phyloP scores from a whole-genome alignment of 2,113 vertebrate genomes.

The Morphnarchus princeps region DNA sequence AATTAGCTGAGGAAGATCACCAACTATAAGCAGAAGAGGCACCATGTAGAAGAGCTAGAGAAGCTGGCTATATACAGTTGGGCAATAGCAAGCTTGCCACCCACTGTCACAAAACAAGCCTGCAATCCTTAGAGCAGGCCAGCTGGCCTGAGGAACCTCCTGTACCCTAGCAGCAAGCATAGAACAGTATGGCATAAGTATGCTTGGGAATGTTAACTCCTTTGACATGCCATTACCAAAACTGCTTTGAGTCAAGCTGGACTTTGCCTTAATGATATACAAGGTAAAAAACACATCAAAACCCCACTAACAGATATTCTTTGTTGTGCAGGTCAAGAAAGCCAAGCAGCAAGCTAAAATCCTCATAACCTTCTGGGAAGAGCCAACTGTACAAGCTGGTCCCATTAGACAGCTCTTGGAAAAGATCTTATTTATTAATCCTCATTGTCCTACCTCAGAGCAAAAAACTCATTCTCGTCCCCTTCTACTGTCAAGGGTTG shows the following conservation, averaged over 20 bases:
- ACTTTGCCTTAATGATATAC: not conserved
- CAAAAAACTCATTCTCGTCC: not conserved
- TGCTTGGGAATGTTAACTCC: not conserved
- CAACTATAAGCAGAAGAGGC: not conserved
- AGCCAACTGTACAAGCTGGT: not conserved
- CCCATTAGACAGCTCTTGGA: not conserved
- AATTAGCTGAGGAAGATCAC: not conserved
- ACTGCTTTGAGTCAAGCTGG: not conserved
- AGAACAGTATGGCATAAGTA: not conserved
- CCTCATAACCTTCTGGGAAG: not conserved
- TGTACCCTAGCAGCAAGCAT: not conserved
- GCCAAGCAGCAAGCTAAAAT: not conserved
- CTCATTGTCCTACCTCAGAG: not conserved
- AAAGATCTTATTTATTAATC: not conserved
- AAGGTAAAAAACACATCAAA: not conserved
- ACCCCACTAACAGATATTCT: not conserved
- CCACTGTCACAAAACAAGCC: not conserved
- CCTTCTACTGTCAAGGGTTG: not conserved
- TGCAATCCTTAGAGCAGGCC: not conserved
- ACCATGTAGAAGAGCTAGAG: not conserved
- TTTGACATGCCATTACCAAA: not conserved
- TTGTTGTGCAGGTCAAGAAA: not conserved
- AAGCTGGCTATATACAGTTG: not conserved
- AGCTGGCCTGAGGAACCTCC: not conserved
- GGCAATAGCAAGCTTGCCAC: not conserved